Evolutionary conservation across 2,888 invertebrate species (phyloP), one percentile per base, ranked within the genome.

Genomic region (Pilophorus perplexus): DNA sequence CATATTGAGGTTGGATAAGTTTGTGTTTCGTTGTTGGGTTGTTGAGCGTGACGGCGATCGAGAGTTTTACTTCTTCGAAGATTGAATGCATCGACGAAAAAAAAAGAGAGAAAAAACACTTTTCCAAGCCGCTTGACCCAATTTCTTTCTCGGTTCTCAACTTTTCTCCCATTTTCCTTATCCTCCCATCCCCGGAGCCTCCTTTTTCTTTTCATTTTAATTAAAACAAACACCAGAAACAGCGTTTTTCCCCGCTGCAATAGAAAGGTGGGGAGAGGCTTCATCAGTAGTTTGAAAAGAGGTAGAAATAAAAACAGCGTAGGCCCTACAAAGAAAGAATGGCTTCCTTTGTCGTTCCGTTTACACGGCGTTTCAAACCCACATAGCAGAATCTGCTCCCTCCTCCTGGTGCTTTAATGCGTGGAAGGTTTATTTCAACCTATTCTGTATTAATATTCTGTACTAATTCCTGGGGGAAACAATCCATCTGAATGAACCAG

Each of bases 201-300:
- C 52, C 16, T 52, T 27, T 16, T 52, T 16, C 28, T 28, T 16
- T 25, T 52, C 27, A 28, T 28, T 52, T 28, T 14, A 28, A 52
- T 52, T 52, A 52, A 52, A 52, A 52, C 52, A 52, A 52, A 52
- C 52, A 28, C 28, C 52, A 14, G n/a, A 52, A 25, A 52, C 52
- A 28, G 27, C 28, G 52, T 52, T 28, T 52, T 27, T 25, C 33
- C 12, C 33, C 12, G 6, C 12, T 33, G 12, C 33, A 33, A 33
- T 33, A 12, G 33, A 12, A 8, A 33, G 33, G 33, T 33, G 12
- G 33, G 6, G 33, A n/a, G n/a, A n/a, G 33, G 33, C 33, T 33
- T 33, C 33, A 33, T 33, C 33, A 33, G 12, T n/a, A 12, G 33
- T 12, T 33, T 8, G 33, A 33, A 33, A 33, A 33, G 33, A 12